phyloP scores from a whole-genome alignment of 2,888 invertebrate genomes.

The Cataglyphis rosenhaueri region DNA sequence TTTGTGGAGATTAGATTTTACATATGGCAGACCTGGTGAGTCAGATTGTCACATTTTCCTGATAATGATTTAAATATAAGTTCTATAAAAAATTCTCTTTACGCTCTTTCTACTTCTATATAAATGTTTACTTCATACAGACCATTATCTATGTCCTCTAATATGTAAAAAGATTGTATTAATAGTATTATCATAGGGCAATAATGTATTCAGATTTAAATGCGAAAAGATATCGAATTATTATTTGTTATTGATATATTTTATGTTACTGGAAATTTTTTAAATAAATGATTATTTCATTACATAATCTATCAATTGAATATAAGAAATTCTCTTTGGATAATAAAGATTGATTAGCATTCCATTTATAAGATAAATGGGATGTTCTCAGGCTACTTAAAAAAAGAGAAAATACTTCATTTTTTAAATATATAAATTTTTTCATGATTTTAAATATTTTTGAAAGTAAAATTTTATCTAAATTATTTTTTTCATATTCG shows the following conservation, averaged over 20 bases:
- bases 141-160: constrained; percentile 53
- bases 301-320: constrained; percentile 7
- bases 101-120: constrained; percentile 55
- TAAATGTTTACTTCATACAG: constrained; percentile 54
- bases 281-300: constrained; percentile 24
- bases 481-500: neutral
- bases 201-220: constrained; percentile 64
- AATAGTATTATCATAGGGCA: constrained; percentile 65
- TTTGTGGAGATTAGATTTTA: constrained; percentile 62
- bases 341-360: constrained; percentile 1
- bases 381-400: neutral
- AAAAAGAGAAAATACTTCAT: neutral
- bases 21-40: constrained; percentile 48
- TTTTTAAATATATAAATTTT: neutral
- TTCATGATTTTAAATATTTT: neutral
- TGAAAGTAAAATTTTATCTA: neutral
- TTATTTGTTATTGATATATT: neutral
- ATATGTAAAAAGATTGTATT: constrained; percentile 48
- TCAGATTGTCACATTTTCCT: constrained; percentile 63
- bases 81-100: constrained; percentile 64
- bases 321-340: neutral
- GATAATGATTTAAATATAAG: constrained; percentile 56
- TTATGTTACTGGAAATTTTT: constrained; percentile 9
- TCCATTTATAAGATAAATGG: neutral
- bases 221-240: constrained; percentile 11